A percentile compares a stretch with the other conserved stretches of the same genome.
These are phyloP conservation scores for Hestina assimilis DNA, from an alignment of 1,140 invertebrate genomes.

Conservation along the genomic window DNA sequence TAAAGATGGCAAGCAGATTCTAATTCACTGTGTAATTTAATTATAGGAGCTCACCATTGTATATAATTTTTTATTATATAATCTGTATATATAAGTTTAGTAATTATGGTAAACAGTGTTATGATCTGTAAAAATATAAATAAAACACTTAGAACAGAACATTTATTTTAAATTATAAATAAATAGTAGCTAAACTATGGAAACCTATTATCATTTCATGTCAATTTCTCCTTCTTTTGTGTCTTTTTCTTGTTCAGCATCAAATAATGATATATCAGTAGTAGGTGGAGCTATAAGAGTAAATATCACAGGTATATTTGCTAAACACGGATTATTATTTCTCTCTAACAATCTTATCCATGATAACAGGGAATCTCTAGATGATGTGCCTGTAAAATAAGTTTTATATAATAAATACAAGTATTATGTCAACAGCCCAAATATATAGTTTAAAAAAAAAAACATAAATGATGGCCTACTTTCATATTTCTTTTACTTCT, in stretches of 20 bases:
- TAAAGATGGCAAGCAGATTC: no score
- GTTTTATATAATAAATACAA: neutral
- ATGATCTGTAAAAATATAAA: constrained; percentile 27
- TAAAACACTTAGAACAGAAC: constrained; percentile 21
- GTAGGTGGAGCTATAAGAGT: constrained; percentile 76
- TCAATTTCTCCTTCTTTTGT: constrained; percentile 22
- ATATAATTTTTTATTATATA: neutral
- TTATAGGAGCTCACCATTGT: no score
- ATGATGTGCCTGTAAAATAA: constrained; percentile 84
- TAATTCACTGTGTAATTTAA: no score
- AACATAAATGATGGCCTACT: no score
- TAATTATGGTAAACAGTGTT: neutral
- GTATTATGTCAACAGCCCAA: no score
- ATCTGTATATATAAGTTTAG: neutral
- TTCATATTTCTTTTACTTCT: no score
- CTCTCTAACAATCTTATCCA: constrained; percentile 94
- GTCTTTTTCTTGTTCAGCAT: constrained; percentile 45
- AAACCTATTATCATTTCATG: neutral
- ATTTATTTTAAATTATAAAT: constrained; percentile 9
- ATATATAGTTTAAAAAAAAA: no score
- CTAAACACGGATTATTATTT: constrained; percentile 85
- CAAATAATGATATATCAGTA: constrained; percentile 51
- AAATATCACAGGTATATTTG: constrained; percentile 89
- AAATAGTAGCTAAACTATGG: constrained; percentile 7
- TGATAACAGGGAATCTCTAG: constrained; percentile 92